A percentile compares a stretch with the other conserved stretches of the same genome.
Conservation (phyloP, 2,797 vertebrate species). For the Coracias cyanogaster region DNA sequence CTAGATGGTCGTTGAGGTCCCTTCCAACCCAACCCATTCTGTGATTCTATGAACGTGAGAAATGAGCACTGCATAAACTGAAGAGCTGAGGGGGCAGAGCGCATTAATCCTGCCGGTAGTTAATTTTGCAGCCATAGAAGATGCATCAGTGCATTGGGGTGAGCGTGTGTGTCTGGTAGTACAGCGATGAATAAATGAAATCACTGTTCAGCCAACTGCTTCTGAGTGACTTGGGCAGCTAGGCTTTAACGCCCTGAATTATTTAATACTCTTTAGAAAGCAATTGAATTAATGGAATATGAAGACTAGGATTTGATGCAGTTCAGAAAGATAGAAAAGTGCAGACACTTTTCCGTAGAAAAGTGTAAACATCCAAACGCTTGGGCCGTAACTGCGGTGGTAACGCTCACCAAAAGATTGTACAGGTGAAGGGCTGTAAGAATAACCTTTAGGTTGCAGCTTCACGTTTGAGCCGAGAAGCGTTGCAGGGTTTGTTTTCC, state of each 20-base stretch:
- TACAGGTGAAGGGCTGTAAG: neutral
- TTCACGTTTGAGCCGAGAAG: neutral
- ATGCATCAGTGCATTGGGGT: neutral
- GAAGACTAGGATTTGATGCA: neutral
- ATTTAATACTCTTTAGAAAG: neutral
- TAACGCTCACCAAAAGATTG: neutral
- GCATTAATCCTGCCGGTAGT: neutral
- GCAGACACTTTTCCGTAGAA: neutral
- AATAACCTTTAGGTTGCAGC: neutral
- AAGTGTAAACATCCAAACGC: neutral
- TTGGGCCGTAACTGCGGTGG: fast-evolving
- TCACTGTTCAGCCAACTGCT: neutral
- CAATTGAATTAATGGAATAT: neutral
- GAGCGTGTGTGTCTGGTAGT: neutral
- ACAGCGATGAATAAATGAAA: neutral
- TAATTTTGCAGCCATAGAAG: neutral
- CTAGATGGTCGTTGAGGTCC: too few relatives aligned
- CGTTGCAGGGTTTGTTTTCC: neutral
- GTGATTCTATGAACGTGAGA: neutral
- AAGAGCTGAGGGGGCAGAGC: neutral
- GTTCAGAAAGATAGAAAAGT: neutral
- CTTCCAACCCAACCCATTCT: too few relatives aligned
- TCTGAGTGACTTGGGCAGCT: neutral
- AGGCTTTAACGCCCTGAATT: neutral
- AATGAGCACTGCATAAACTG: neutral